phyloP scores from a whole-genome alignment of 2,113 vertebrate species.

The Galemys pyrenaicus region DNA sequence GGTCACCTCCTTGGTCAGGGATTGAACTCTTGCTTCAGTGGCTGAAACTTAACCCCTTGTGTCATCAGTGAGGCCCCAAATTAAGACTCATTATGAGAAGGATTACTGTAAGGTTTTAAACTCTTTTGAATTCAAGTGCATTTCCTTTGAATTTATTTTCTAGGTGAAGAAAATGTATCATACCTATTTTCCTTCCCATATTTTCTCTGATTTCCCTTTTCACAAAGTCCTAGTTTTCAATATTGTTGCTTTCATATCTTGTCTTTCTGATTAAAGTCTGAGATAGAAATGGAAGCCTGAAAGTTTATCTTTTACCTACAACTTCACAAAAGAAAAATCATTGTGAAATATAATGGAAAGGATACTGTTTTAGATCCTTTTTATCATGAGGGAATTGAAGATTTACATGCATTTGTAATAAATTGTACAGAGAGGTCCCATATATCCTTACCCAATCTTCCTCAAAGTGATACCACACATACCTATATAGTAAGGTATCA shows the following conservation, averaged over 20 bases:
- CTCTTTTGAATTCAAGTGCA: neutral
- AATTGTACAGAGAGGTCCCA: neutral
- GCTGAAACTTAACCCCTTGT: too few relatives aligned
- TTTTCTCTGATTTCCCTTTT: constrained; percentile 10
- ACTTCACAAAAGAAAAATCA: neutral
- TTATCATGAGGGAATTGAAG: neutral
- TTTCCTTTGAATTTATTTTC: constrained; percentile 15
- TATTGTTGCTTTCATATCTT: neutral
- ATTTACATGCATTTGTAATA: neutral
- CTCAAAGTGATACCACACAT: neutral
- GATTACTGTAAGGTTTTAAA: neutral
- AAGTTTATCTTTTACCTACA: neutral
- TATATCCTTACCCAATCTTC: neutral
- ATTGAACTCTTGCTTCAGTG: too few relatives aligned
- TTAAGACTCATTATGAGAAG: neutral
- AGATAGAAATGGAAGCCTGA: neutral
- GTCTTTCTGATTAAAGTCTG: neutral
- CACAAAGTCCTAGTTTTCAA: neutral
- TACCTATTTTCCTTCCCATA: neutral
- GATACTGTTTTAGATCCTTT: neutral
- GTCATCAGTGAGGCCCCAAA: too few relatives aligned
- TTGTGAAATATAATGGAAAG: neutral
- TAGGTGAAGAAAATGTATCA: neutral
- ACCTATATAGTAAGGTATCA: neutral
- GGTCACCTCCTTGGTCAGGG: too few relatives aligned